Evolutionary conservation across 2,113 vertebrate genomes (phyloP).

Genomic region (Xenopus tropicalis): UCB_Xtro_10.0 CM004446.2:80675501-80676000

Average conservation of each 20-base stretch:
- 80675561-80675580: constrained; percentile 1
- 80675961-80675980: too few relatives aligned
- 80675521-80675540: neutral
- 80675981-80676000: too few relatives aligned
- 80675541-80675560: constrained; percentile 24
- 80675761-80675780: neutral
- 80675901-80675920: too few relatives aligned
- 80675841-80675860: too few relatives aligned
- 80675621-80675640: neutral
- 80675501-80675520: constrained; percentile 28
- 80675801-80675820: neutral
- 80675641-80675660: constrained; percentile 4
- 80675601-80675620: constrained; percentile 1
- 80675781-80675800: neutral
- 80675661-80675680: constrained; percentile 21
- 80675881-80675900: too few relatives aligned
- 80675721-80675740: constrained; percentile 8
- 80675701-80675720: constrained; percentile 8
- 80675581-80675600: constrained; percentile 6
- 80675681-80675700: constrained; percentile 26
- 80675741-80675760: constrained; percentile 14
- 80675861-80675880: too few relatives aligned
- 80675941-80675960: too few relatives aligned
- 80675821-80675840: neutral
- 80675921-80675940: too few relatives aligned